These are phyloP conservation scores for Ceriagrion tenellum DNA, from an alignment of 2,888 invertebrate genomes.

Conservation along the genomic window DNA sequence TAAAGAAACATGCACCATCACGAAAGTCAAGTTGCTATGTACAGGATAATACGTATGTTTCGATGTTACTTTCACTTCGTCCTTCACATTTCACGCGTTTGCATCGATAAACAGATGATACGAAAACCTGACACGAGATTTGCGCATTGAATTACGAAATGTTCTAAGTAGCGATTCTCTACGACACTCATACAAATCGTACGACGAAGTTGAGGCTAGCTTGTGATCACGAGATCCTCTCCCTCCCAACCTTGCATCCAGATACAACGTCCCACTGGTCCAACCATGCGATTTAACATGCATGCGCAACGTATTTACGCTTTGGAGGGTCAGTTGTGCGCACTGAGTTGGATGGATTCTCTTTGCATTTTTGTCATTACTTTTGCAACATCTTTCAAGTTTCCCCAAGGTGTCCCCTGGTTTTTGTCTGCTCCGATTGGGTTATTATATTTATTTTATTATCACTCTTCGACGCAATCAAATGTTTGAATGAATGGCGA, in stretches of 20 bases:
- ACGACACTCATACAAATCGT: background rate
- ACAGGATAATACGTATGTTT: background rate
- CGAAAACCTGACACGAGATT: slow-evolving; percentile 60
- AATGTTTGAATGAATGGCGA: slow-evolving; percentile 6
- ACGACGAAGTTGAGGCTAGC: slow-evolving; percentile 18
- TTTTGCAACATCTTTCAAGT: background rate
- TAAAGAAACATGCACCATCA: background rate
- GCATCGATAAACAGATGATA: slow-evolving; percentile 67
- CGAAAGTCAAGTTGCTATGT: background rate
- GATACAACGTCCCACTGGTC: background rate
- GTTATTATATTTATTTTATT: background rate
- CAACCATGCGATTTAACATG: background rate
- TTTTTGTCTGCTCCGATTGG: too few relatives aligned
- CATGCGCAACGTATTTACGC: slow-evolving; percentile 66
- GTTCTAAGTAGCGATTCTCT: slow-evolving; percentile 13
- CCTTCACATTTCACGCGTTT: slow-evolving; percentile 68
- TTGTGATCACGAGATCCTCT: background rate
- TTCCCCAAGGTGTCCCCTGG: background rate
- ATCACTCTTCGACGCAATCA: background rate
- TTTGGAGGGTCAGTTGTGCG: slow-evolving; percentile 35
- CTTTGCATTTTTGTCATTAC: background rate
- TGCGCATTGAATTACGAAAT: slow-evolving; percentile 53
- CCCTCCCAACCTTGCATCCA: background rate
- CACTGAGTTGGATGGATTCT: background rate
- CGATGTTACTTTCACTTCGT: slow-evolving; percentile 49